Percentiles rank a stretch among this genome's conserved stretches.
phyloP scores from a whole-genome alignment of 2,888 invertebrate species.

The Trypoxylon attenuatum region DNA sequence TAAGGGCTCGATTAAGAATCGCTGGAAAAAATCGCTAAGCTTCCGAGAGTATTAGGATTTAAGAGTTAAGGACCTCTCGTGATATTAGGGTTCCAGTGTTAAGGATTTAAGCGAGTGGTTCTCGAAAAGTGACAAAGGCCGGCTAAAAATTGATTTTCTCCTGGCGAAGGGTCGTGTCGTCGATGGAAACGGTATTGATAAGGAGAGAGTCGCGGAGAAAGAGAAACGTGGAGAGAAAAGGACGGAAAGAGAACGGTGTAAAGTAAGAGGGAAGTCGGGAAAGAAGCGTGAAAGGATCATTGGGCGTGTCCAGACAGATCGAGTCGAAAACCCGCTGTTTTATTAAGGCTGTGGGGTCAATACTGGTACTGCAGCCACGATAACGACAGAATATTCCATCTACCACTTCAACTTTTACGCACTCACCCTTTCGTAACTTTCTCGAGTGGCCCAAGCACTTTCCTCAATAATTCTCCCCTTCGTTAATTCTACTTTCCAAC shows the following conservation, averaged over 20 bases:
- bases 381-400: slow-evolving; percentile 47
- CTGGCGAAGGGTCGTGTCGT: slow-evolving; percentile 23
- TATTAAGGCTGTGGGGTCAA: slow-evolving; percentile 57
- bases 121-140: slow-evolving; percentile 7
- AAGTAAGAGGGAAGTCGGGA: slow-evolving; percentile 42
- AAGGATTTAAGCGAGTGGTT: background rate
- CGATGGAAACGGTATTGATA: slow-evolving; percentile 21
- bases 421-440: slow-evolving; percentile 18
- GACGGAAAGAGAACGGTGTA: slow-evolving; percentile 23
- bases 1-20: too few relatives aligned
- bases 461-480: too few relatives aligned
- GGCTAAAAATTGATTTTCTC: slow-evolving; percentile 34
- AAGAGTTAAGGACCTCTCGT: too few relatives aligned
- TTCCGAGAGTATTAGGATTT: too few relatives aligned
- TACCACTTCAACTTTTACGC: slow-evolving; percentile 31
- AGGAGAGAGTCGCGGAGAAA: slow-evolving; percentile 22
- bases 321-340: slow-evolving; percentile 62
- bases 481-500: background rate
- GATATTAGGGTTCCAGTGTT: too few relatives aligned
- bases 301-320: slow-evolving; percentile 60
- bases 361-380: slow-evolving; percentile 40
- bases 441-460: background rate
- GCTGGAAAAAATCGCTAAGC: too few relatives aligned
- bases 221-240: slow-evolving; percentile 18
- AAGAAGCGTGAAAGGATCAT: slow-evolving; percentile 62